Evolutionary conservation across 1,140 invertebrate genomes (phyloP).

Genomic region (Micrasema longulum): DNA sequence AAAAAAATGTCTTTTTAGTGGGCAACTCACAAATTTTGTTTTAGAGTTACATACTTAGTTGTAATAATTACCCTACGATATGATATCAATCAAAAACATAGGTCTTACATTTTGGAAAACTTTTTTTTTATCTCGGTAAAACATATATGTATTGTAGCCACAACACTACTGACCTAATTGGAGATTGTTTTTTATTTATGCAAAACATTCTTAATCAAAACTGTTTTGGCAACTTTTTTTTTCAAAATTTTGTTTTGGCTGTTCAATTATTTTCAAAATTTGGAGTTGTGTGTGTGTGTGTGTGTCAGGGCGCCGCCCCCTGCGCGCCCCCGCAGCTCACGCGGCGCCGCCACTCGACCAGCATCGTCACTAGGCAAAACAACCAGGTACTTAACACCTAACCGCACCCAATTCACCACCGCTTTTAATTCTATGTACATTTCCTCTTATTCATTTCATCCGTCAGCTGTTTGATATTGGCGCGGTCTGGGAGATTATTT

Average conservation of each 20-base stretch:
- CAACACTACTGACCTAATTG: neutral
- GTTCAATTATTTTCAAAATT: slow-evolving; percentile 48
- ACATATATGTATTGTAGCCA: no score
- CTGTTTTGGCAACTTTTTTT: slow-evolving; percentile 6
- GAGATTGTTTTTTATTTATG: neutral
- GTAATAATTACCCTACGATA: no score
- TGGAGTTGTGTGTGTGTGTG: slow-evolving; percentile 40
- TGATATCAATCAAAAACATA: no score
- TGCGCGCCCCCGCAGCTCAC: slow-evolving; percentile 70
- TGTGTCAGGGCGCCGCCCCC: slow-evolving; percentile 58
- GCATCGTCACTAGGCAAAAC: slow-evolving; percentile 70
- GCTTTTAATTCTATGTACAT: slow-evolving; percentile 12
- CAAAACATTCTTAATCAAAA: neutral
- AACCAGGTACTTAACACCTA: slow-evolving; percentile 69
- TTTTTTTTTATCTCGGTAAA: no score
- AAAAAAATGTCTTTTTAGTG: no score
- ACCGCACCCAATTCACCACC: slow-evolving; percentile 29
- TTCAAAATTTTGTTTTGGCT: slow-evolving; percentile 36
- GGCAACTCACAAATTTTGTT: no score
- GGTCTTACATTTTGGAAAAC: no score
- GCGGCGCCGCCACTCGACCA: slow-evolving; percentile 78
- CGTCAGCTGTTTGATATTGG: neutral
- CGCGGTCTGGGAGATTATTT: no score
- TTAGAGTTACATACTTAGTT: no score
- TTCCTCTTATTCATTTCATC: neutral